Percentiles rank a stretch among this genome's conserved stretches.
Conservation (phyloP, 2,113 vertebrate genomes). For the Neotragus pygmaeus region DNA sequence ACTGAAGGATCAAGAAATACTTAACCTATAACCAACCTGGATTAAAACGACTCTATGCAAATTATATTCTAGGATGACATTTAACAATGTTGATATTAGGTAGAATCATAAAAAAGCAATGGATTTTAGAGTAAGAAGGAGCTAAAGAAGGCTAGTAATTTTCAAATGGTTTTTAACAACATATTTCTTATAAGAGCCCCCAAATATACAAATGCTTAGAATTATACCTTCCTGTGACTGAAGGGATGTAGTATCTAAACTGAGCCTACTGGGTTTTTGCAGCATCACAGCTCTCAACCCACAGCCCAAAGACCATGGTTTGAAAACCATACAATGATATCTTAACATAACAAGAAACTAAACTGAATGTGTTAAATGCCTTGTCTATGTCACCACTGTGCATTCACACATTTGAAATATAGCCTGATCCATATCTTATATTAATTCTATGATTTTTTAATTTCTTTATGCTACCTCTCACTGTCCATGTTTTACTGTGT, state of each 20-base stretch:
- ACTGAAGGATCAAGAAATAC: conserved; percentile 63
- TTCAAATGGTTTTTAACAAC: not conserved
- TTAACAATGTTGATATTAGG: conserved; percentile 26
- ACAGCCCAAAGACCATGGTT: not conserved
- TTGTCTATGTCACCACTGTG: not conserved
- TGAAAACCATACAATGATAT: not conserved
- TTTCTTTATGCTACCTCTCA: not conserved
- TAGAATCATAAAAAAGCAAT: conserved; percentile 47
- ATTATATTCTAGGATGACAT: conserved; percentile 63
- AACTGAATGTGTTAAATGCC: not conserved
- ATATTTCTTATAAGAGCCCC: not conserved
- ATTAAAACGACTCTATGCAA: conserved; percentile 66
- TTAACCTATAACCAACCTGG: conserved; percentile 60
- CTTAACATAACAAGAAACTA: not conserved
- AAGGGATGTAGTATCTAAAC: not conserved
- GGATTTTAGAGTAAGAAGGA: conserved; percentile 7
- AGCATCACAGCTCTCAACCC: rapidly evolving
- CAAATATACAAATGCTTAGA: not conserved
- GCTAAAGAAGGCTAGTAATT: not conserved
- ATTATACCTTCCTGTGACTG: not conserved
- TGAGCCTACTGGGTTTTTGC: not conserved
- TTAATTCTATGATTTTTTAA: not conserved
- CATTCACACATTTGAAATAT: not conserved
- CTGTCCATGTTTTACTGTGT: not conserved
- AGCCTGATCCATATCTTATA: not conserved